phyloP scores from a whole-genome alignment of 2,797 vertebrate species.

The Nyctibius grandis region DNA sequence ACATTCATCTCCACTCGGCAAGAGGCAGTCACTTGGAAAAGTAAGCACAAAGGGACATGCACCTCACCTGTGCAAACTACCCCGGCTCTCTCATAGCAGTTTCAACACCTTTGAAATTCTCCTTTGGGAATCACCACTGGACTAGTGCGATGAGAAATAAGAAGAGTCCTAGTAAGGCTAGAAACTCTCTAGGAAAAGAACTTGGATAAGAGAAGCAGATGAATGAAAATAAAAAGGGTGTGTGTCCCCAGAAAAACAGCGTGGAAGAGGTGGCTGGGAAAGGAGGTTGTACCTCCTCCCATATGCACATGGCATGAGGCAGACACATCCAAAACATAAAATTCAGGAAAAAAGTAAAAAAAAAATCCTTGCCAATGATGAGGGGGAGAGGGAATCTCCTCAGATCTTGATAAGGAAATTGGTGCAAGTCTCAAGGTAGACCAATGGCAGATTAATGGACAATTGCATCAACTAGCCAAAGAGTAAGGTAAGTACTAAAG shows the following conservation, averaged over 20 bases:
- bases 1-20: not conserved
- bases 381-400: not conserved
- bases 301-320: not conserved
- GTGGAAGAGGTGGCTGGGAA: not conserved
- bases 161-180: not conserved
- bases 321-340: not conserved
- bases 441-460: not conserved
- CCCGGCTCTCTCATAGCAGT: fast-evolving
- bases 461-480: not conserved
- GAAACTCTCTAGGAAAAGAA: not conserved
- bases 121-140: not conserved
- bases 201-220: not conserved
- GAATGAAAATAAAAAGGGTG: not conserved
- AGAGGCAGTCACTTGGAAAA: not conserved
- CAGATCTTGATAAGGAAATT: not conserved
- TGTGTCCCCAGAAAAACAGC: not conserved
- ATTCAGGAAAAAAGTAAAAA: not conserved
- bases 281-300: not conserved
- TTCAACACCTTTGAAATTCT: not conserved
- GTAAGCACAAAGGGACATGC: not conserved
- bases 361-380: fast-evolving
- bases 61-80: not conserved
- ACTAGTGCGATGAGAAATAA: not conserved
- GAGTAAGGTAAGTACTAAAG: not conserved
- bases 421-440: not conserved